phyloP scores from a whole-genome alignment of 2,888 invertebrate species.

The Xestobium rufovillosum region DNA sequence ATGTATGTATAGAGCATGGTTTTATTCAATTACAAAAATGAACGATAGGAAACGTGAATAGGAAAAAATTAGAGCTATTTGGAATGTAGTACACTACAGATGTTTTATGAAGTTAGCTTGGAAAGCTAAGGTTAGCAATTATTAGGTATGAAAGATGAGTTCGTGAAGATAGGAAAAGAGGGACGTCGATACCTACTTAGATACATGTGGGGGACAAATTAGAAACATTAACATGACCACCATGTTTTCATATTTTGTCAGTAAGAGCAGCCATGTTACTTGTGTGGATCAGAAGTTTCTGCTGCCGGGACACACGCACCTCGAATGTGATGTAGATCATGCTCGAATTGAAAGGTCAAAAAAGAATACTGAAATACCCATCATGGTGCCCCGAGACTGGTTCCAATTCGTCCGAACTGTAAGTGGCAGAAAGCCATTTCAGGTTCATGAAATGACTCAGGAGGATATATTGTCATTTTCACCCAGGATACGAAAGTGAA shows the following conservation, averaged over 20 bases:
- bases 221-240: conserved; percentile 21
- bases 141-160: no score
- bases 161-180: no score
- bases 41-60: no score
- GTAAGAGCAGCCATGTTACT: conserved; percentile 1
- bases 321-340: conserved; percentile 23
- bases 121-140: no score
- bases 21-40: no score
- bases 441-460: conserved; percentile 15
- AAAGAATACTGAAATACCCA: conserved; percentile 10
- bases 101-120: no score
- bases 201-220: conserved; percentile 25
- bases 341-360: conserved; percentile 20
- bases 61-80: no score
- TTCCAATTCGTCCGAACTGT: conserved; percentile 17
- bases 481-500: conserved; percentile 15
- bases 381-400: conserved; percentile 16
- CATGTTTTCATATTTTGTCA: conserved; percentile 19
- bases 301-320: conserved; percentile 20
- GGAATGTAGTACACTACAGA: no score
- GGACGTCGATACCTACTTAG: conserved; percentile 21
- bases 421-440: conserved; percentile 16
- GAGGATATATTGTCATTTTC: conserved; percentile 3
- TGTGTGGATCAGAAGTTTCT: conserved; percentile 22
- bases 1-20: no score